Evolutionary conservation across 2,888 invertebrate genomes (phyloP), one percentile per base, ranked within the genome.

Genomic region (Limnephilus marmoratus): DNA sequence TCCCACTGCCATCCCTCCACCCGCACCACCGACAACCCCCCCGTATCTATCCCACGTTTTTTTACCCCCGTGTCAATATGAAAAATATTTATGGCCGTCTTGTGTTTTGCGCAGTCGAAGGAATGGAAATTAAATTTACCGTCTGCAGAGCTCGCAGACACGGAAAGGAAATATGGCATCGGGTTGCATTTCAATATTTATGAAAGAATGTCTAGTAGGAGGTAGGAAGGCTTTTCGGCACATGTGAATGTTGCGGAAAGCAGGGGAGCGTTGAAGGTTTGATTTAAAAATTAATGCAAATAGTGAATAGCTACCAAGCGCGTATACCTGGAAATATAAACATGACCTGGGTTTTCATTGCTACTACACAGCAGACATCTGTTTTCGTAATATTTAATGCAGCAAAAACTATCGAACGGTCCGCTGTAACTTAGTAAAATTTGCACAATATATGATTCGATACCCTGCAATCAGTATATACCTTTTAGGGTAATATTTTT

Each of bases 1-100:
- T 31, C 82, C 68, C 81, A 24, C 24, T 24, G 24, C 68, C 86
- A 7, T 5, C 68, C 4, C 68, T 4, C 18, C 53, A 18, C 15
- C 53, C 18, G 3, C 53, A 49, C 49, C 83, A 29, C 34, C 88
- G 12, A 45, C 82, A 18, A 81, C 34, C 37, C 53, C 82, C 53
- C 7, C 24, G 68, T 68, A 68, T 68, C 68, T n/a, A 68, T 68
- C 68, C 68, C 41, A 82, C 88, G 81, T 87, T 92, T 92, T 92
- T 81, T 53, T 80, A 90, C 87, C 53, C 82, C 81, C 68, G 85
- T 92, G 93, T 93, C 93, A 93, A 92, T 92, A 93, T 92, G 92
- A 93, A 91, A 92, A 87, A 93, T 92, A 93, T 93, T 93, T 93
- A 93, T 91, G 85, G 85, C 31, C 90, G 85, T 81, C 89, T 89